Evolutionary conservation across 2,797 vertebrate genomes (phyloP), one percentile per base, ranked within the genome.

Genomic region (Tenualosa ilisha): DNA sequence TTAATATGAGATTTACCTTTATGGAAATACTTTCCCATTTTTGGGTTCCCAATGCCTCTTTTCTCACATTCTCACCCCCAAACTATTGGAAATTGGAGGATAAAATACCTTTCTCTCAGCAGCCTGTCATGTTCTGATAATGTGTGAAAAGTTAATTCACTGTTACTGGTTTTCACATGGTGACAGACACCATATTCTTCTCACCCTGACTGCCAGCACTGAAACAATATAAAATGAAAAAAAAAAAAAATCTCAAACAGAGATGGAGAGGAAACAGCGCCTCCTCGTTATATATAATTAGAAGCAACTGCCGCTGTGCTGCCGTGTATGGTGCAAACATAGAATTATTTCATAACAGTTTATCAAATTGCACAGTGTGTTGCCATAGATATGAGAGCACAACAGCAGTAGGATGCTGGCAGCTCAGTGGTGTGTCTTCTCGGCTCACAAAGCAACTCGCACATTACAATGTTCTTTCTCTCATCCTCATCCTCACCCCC

Each of bases 71-170:
- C 86, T 86, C 83, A 82, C 87, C 86, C 86, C 90, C 87, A 91
- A 94, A 91, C 91, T 88, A 92, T 88, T 85, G 65, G 90, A 90
- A 91, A 93, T 92, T 91, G 91, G 92, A 90, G 91, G 93, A 91
- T 93, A 91, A 91, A 92, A 93, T 93, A 91, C 91, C 88, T 91
- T 90, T 88, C 86, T 91, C 92, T 92, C 92, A 91, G 90, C 93
- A 91, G 83, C 90, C 91, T 94, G 92, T 94, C 93, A 93, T 82
- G 87, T 89, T 82, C 89, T 85, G 86, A 87, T 88, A 93, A 94
- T 0, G 92, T 93, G 93, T 92, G 90, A 94, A 94, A 93, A 93
- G 91, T 88, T 92, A 93, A 94, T 92, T 90, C 46, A 82, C 40
- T 53, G 75, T 81, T 49, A 17, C 88, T 84, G 83, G 89, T 86